A percentile compares a stretch with the other conserved stretches of the same genome.
phyloP scores from a whole-genome alignment of 2,888 invertebrate species.

The Eristalis tenax region DNA sequence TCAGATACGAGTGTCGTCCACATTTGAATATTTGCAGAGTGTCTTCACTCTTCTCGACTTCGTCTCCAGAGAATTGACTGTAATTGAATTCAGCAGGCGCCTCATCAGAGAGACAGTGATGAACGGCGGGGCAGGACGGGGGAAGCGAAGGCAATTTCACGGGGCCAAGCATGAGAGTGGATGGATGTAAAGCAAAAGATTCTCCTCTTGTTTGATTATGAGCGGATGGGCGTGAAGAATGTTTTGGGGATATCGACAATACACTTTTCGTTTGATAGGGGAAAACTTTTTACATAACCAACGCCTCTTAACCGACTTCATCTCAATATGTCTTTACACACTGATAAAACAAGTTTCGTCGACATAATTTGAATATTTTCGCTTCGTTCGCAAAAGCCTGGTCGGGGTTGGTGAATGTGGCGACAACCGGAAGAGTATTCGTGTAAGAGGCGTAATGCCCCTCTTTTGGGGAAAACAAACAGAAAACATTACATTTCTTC shows the following conservation, averaged over 20 bases:
- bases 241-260: conserved; percentile 36
- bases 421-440: not conserved
- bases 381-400: conserved; percentile 5
- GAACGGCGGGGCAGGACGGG: too few relatives aligned
- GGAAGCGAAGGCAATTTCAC: not conserved
- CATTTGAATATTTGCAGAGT: conserved; percentile 28
- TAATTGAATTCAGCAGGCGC: conserved; percentile 40
- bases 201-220: not conserved
- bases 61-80: conserved; percentile 21
- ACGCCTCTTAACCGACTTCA: conserved; percentile 46
- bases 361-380: conserved; percentile 60
- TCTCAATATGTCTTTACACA: conserved; percentile 52
- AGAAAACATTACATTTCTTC: conserved; percentile 20
- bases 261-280: conserved; percentile 25
- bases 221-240: not conserved
- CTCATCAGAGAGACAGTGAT: not conserved
- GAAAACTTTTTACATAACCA: conserved; percentile 36
- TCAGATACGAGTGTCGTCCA: conserved; percentile 2
- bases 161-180: not conserved
- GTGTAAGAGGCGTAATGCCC: conserved; percentile 7
- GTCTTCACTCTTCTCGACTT: not conserved
- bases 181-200: not conserved
- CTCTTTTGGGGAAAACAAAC: conserved; percentile 15
- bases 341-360: conserved; percentile 51
- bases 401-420: not conserved